A percentile compares a stretch with the other conserved stretches of the same genome.
These are phyloP conservation scores for Nomada fabriciana DNA, from an alignment of 2,888 invertebrate species.

Conservation along the genomic window DNA sequence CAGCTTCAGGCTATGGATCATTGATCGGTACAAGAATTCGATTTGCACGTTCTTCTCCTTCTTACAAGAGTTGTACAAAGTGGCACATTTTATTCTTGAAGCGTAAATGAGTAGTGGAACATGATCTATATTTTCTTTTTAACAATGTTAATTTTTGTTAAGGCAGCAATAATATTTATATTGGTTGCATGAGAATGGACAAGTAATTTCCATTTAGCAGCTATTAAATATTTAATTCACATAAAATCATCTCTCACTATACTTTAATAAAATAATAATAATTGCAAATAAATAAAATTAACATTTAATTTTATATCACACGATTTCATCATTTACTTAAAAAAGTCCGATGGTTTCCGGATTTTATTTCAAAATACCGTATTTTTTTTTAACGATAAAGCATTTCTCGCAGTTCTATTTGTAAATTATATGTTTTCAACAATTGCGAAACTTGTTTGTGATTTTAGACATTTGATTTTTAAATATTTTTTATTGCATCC, in stretches of 20 bases:
- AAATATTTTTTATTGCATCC: not conserved
- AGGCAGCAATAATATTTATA: not conserved
- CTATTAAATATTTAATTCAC: too few species aligned
- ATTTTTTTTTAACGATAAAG: too few species aligned
- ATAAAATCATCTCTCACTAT: too few species aligned
- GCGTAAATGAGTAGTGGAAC: not conserved
- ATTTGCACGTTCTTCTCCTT: slow-evolving; percentile 32
- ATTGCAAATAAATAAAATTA: too few species aligned
- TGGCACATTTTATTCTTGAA: slow-evolving; percentile 29
- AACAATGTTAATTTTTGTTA: not conserved
- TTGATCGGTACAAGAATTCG: slow-evolving; percentile 44
- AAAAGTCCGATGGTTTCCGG: too few species aligned
- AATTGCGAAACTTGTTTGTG: too few species aligned
- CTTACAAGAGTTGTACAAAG: slow-evolving; percentile 14
- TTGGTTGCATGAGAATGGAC: not conserved
- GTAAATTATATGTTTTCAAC: too few species aligned
- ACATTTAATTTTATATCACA: too few species aligned
- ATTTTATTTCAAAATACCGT: too few species aligned
- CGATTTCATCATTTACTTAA: too few species aligned
- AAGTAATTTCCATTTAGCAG: not conserved
- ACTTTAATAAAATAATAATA: too few species aligned
- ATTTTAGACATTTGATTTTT: not conserved
- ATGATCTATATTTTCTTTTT: not conserved
- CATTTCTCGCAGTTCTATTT: too few species aligned
- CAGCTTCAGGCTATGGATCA: slow-evolving; percentile 66